Base-by-base conservation (phyloP, 1,140 invertebrate species). In the Charaxes varanes region DNA sequence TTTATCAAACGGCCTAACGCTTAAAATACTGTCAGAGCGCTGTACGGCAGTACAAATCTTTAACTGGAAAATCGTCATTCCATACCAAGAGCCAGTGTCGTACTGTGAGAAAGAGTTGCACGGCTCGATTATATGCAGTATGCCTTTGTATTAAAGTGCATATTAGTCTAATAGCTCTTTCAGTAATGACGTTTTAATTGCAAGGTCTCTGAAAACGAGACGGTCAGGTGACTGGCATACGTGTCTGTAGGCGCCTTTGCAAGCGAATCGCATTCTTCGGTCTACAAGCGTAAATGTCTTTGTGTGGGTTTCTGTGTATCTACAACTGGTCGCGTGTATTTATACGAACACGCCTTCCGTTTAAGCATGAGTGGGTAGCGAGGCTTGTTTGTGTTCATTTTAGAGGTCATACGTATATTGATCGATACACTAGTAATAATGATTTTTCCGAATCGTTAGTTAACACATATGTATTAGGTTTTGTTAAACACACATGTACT, bases 151-250 rank as follows among this genome's bases (percentile, higher is more conserved):
- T 22, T 50, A 56, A 42, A 33, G 40, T 8, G 28, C 23, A 48
- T 43, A 51, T 43, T 46, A 11, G 24, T 8, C 17, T 49, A 13
- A 10, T 27, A 19, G 13, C 13, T 27, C 28, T 44, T 30, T 35
- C 6, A 43, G 18, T 22, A 21, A 3, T 10, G 23, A 8, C 24
- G 12, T 43, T 43, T 43, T 43, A 10, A 13, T 21, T 27, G 17
- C 24, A 11, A n/a, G 19, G 19, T 23, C 12, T 16, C 19, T n/a
- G 15, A 16, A 42, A 40, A 35, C 56, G 58, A 60, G 59, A 64
- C 63, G 62, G 60, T 79, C 67, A 74, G 63, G 67, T 76, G 71
- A 73, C 67, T 65, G 62, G 69, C 42, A 60, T 71, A 65, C 66
- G 66, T 64, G 56, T 63, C 46, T 49, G 41, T 55, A 60, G 67